A percentile compares a stretch with the other conserved stretches of the same genome.
Conservation (phyloP, 2,888 invertebrate species). For the Drosophila pullipes region DNA sequence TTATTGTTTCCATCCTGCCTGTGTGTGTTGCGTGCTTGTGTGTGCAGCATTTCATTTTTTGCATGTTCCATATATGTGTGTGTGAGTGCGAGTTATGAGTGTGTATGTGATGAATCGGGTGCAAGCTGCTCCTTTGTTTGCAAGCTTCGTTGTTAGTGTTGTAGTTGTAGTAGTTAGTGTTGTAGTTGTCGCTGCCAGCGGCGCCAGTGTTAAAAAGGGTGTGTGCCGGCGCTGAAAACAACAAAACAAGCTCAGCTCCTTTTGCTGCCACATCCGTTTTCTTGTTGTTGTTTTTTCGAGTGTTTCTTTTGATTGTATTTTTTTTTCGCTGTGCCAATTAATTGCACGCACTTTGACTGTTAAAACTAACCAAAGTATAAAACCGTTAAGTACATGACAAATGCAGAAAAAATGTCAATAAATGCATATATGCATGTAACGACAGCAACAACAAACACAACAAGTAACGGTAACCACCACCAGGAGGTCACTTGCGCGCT, state of each 20-base stretch:
- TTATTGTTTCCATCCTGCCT: constrained; percentile 43
- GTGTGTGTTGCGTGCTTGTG: constrained; percentile 17
- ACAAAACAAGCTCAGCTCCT: constrained; percentile 41
- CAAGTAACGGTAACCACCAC: constrained; percentile 65
- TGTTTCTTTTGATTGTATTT: constrained; percentile 1
- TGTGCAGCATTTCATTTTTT: constrained; percentile 50
- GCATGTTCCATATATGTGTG: constrained; percentile 41
- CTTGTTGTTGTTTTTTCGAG: constrained; percentile 17
- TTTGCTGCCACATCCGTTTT: constrained; percentile 58
- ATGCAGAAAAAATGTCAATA: constrained; percentile 70
- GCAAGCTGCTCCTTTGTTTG: constrained; percentile 78
- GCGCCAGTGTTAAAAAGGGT: constrained; percentile 66
- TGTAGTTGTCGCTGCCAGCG: constrained; percentile 49
- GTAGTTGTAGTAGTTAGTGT: constrained; percentile 34
- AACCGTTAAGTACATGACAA: constrained; percentile 42
- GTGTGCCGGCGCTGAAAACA: constrained; percentile 59
- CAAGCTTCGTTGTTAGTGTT: constrained; percentile 51
- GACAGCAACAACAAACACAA: constrained; percentile 34
- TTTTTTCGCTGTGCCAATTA: constrained; percentile 51
- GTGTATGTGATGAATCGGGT: constrained; percentile 56
- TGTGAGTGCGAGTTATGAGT: constrained; percentile 11
- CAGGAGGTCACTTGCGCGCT: constrained; percentile 55
- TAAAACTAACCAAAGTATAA: constrained; percentile 32
- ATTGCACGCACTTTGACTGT: constrained; percentile 61
- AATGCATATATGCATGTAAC: constrained; percentile 65